These are phyloP conservation scores for Astatotilapia flaviijosephi DNA, from an alignment of 2,113 vertebrate genomes.

Conservation along the genomic window DNA sequence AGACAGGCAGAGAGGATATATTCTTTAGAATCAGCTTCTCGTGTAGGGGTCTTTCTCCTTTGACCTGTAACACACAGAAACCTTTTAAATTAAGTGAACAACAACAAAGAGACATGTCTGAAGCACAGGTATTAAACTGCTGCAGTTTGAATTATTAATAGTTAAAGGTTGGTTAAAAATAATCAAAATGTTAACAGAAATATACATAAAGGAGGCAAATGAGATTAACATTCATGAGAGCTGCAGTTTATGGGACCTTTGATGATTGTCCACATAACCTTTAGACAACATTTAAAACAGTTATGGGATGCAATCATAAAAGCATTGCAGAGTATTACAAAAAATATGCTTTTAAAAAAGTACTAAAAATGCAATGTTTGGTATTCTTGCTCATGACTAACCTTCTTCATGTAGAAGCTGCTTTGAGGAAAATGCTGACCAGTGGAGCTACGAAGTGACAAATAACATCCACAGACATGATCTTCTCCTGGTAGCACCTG, in stretches of 20 bases:
- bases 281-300: neutral
- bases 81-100: neutral
- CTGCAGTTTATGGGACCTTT: neutral
- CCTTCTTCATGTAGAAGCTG: conserved; percentile 79
- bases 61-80: neutral
- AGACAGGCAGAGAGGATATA: conserved; percentile 71
- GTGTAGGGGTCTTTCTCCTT: neutral
- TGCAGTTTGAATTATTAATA: neutral
- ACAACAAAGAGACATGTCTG: neutral
- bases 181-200: neutral
- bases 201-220: neutral
- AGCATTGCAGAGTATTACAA: neutral
- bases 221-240: neutral
- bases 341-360: neutral
- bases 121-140: conserved; percentile 43
- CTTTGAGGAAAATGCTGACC: conserved; percentile 71
- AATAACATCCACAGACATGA: neutral
- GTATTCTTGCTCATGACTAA: conserved; percentile 16
- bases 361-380: neutral
- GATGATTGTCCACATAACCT: neutral
- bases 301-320: neutral
- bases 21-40: conserved; percentile 50
- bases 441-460: conserved; percentile 71
- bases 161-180: neutral
- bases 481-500: neutral